These are phyloP conservation scores for Chlorops oryzae DNA, from an alignment of 1,140 invertebrate species.

Conservation along the genomic window DNA sequence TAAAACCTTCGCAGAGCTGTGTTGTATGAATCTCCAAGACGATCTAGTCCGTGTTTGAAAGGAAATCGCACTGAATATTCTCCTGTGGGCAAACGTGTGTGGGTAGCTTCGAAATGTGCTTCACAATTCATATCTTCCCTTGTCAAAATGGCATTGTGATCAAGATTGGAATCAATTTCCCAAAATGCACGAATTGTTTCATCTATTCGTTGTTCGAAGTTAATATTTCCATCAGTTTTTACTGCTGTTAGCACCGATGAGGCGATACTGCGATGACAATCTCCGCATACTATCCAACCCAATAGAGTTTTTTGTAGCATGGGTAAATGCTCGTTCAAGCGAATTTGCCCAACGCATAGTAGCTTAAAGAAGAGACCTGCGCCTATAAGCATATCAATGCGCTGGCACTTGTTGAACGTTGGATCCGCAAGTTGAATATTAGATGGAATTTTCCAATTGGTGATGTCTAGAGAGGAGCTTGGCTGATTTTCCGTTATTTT, in stretches of 20 bases:
- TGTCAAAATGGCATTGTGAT: too few species aligned
- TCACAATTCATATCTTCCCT: conserved; percentile 7
- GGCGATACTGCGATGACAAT: background rate
- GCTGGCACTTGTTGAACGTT: conserved; percentile 15
- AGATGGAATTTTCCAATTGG: conserved; percentile 11
- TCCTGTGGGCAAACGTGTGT: background rate
- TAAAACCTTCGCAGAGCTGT: background rate
- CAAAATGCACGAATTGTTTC: too few species aligned
- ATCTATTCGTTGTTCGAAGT: too few species aligned
- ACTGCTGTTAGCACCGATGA: background rate
- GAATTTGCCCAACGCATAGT: conserved; percentile 24
- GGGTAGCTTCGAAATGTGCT: conserved; percentile 1
- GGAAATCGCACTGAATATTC: conserved; percentile 8
- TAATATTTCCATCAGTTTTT: too few species aligned
- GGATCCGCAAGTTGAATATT: conserved; percentile 26
- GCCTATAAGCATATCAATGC: background rate
- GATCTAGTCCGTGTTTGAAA: background rate
- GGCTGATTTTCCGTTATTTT: conserved; percentile 2
- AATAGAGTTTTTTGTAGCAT: conserved; percentile 9
- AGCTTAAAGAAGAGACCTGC: conserved; percentile 8
- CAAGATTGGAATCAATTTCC: too few species aligned
- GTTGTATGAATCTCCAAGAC: conserved; percentile 8
- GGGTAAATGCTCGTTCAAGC: conserved; percentile 16
- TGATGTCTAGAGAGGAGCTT: background rate
- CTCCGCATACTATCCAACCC: conserved; percentile 9